Evolutionary conservation across 2,888 invertebrate species (phyloP), one percentile per base, ranked within the genome.

Genomic region (Phengaris arion): DNA sequence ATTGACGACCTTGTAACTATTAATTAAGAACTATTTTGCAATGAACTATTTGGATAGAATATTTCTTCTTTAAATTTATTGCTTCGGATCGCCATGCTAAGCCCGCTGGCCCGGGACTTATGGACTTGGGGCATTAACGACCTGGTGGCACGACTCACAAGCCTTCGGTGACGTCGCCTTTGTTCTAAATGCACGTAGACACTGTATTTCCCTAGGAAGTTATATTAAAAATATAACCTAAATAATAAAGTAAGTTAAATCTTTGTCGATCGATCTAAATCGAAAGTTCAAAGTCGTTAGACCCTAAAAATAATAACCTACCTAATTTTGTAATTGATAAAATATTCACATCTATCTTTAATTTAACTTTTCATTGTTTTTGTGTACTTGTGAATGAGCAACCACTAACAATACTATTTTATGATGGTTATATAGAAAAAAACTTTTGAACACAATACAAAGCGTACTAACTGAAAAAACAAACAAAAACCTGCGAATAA

Each of bases 141-240:
- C 48, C 46, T 13, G 51, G 55, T 51, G 76, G 77, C 77, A 77
- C 75, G 74, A 74, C 59, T 13, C 15, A 55, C 46, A 22, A 57
- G 54, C 68, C 75, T 69, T 75, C 51, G 12, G 70, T 22, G 70
- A 70, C 51, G 5, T 48, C 45, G 69, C 8, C 22, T 10, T 48
- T 48, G 5, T 35, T 35, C 6, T 3, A 6, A 48, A 8, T 22
- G 3, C 4, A 6, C 9, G 22, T 59, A 6, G 5, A 57, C 15
- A 15, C 15, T 59, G 22, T 9, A 15, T 10, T 59, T 22, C 22
- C 59, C 59, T 1, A 7, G 6, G 6, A 48, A 48, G 48, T 48
- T 6, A 8, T 48, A 48, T 3, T 8, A 48, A 7, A 35, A 35
- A 35, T 35, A 35, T 35, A 22, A 35, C 35, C 35, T 35, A 3